Evolutionary conservation across 2,888 invertebrate genomes (phyloP).

Genomic region (Xanthia icteritia): DNA sequence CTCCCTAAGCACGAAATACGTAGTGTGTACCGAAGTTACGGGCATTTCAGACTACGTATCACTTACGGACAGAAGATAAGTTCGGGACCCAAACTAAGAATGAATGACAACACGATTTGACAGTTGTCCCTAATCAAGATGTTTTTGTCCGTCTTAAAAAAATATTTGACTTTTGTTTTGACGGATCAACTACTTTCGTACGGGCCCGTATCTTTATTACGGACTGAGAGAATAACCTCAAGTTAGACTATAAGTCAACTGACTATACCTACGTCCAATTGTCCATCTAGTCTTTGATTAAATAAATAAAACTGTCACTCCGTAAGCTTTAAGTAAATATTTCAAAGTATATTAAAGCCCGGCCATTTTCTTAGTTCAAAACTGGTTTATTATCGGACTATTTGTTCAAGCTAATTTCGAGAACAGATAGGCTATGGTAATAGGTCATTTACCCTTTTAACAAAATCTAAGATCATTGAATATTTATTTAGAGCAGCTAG

Average conservation of each 20-base stretch:
- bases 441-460: constrained; percentile 40
- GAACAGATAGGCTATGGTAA: constrained; percentile 51
- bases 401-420: constrained; percentile 55
- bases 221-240: neutral
- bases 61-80: no score
- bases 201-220: neutral
- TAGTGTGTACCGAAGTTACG: no score
- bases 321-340: neutral
- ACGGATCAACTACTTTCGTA: neutral
- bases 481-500: constrained; percentile 14
- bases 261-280: neutral
- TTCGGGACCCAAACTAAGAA: no score
- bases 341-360: constrained; percentile 19
- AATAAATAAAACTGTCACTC: constrained; percentile 10
- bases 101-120: no score
- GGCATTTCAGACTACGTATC: no score
- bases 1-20: no score
- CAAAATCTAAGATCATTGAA: constrained; percentile 3
- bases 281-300: neutral
- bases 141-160: no score
- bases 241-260: neutral
- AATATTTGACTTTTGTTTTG: no score
- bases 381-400: constrained; percentile 53
- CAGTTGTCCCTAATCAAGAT: no score
- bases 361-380: constrained; percentile 15